Conservation (phyloP, 2,797 vertebrate genomes). For the Sebastes itinus region DNA sequence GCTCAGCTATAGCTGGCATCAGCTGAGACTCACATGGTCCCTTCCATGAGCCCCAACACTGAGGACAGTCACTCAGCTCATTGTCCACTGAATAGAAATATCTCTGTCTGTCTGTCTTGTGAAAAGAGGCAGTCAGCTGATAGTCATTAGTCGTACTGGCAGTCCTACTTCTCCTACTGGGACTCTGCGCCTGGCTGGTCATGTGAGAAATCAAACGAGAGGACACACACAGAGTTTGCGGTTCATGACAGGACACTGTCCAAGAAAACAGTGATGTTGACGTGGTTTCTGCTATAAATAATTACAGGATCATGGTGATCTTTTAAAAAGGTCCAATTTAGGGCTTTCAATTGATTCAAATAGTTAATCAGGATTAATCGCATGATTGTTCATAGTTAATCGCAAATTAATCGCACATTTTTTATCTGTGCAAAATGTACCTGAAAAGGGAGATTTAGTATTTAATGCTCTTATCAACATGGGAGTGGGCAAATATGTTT, state of each 20-base stretch:
- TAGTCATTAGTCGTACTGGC: constrained; percentile 31
- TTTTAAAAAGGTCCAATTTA: background rate
- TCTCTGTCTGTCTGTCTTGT: background rate
- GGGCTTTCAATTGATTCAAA: too few species aligned
- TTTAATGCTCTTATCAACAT: too few species aligned
- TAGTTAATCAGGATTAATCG: too few species aligned
- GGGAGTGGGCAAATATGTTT: too few species aligned
- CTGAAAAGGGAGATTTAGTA: too few species aligned
- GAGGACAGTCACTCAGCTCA: constrained; percentile 35
- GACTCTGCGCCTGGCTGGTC: background rate
- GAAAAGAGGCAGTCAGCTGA: constrained; percentile 45
- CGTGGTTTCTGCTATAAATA: background rate
- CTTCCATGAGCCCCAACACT: background rate
- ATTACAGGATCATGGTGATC: background rate
- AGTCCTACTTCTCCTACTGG: constrained; percentile 6
- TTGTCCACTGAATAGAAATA: constrained; percentile 20
- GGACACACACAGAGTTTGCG: background rate
- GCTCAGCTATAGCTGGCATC: background rate
- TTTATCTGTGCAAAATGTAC: rapidly evolving
- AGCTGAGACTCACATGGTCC: constrained; percentile 47
- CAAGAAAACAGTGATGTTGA: background rate
- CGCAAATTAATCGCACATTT: too few species aligned
- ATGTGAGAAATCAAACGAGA: constrained; percentile 9
- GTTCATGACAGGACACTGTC: background rate
- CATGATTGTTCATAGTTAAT: too few species aligned